Evolutionary conservation across 2,888 invertebrate species (phyloP).

Genomic region (Brenthis daphne): DNA sequence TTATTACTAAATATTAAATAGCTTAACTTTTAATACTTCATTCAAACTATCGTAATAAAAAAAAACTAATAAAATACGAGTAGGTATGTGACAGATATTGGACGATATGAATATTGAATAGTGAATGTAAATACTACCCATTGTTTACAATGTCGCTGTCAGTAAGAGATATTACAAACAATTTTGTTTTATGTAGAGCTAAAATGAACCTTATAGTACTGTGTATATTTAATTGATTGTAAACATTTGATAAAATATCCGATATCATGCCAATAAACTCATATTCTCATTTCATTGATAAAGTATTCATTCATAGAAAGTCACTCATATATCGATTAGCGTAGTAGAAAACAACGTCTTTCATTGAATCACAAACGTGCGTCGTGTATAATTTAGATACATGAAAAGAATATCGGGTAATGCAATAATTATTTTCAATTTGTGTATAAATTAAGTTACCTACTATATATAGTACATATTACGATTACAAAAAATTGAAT

Average conservation of each 20-base stretch:
- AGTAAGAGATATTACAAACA: background rate
- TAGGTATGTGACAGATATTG: background rate
- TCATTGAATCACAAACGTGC: background rate
- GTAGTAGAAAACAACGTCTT: background rate
- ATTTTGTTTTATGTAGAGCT: background rate
- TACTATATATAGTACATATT: no score
- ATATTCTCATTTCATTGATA: background rate
- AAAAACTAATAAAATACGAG: no score
- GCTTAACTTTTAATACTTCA: background rate
- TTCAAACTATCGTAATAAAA: no score
- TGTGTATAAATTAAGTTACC: no score
- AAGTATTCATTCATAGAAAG: constrained; percentile 1
- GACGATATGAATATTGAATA: background rate
- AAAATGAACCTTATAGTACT: no score
- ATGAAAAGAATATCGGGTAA: no score
- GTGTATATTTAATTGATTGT: no score
- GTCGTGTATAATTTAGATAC: background rate
- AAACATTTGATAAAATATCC: background rate
- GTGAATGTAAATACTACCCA: background rate
- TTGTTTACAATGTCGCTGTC: background rate
- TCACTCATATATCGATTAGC: background rate
- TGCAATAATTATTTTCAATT: no score
- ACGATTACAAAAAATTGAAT: no score
- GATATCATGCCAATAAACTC: constrained; percentile 2
- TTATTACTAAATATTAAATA: background rate